Evolutionary conservation across 2,797 vertebrate species (phyloP).

Genomic region (Halcyon badia): DNA sequence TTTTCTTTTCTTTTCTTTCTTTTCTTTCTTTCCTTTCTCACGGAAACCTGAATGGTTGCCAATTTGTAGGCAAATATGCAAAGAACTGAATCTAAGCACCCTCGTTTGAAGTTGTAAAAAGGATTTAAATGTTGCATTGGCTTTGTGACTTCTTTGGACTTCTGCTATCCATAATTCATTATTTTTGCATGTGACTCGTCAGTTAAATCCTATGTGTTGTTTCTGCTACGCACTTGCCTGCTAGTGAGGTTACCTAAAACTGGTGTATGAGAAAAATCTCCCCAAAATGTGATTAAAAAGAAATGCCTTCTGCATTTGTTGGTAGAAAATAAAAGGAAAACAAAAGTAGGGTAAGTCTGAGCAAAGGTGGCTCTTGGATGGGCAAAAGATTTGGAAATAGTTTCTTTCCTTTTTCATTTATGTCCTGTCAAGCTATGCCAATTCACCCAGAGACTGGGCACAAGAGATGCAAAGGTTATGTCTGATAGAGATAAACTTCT

Average conservation of each 20-base stretch:
- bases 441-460: not conserved
- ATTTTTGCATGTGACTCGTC: not conserved
- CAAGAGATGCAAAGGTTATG: not conserved
- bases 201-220: not conserved
- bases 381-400: not conserved
- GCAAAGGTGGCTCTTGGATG: not conserved
- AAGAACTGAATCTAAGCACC: not conserved
- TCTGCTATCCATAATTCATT: slow-evolving; percentile 27
- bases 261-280: not conserved
- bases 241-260: not conserved
- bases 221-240: not conserved
- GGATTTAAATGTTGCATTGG: slow-evolving; percentile 30
- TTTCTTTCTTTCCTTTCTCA: not conserved
- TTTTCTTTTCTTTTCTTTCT: not conserved
- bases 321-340: not conserved
- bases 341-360: not conserved
- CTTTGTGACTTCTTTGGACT: slow-evolving; percentile 40
- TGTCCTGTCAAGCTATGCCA: not conserved
- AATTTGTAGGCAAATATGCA: not conserved
- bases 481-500: not conserved
- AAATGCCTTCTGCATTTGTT: not conserved
- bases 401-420: not conserved
- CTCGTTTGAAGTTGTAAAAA: slow-evolving; percentile 17
- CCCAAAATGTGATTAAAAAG: not conserved
- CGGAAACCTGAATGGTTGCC: not conserved